Evolutionary conservation across 2,888 invertebrate genomes (phyloP).

Genomic region (Muscina levida): DNA sequence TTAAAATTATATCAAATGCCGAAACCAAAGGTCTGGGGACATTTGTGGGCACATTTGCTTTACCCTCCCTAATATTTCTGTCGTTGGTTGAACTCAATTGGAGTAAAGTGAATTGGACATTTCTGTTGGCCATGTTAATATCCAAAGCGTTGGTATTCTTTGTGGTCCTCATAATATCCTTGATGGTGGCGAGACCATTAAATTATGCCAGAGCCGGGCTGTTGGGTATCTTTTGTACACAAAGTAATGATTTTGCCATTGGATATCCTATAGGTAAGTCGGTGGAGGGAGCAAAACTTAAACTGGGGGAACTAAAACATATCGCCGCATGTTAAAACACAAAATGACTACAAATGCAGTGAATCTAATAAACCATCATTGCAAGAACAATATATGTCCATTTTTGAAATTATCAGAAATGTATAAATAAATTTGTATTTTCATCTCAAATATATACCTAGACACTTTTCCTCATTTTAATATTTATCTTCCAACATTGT

Average conservation of each 20-base stretch:
- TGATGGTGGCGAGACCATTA: conserved; percentile 89
- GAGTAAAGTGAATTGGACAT: conserved; percentile 92
- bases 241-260: conserved; percentile 98
- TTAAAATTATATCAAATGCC: conserved; percentile 89
- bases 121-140: conserved; percentile 90
- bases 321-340: too few relatives aligned
- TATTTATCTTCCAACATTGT: conserved; percentile 4
- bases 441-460: neutral
- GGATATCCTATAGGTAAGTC: conserved; percentile 92
- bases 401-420: neutral
- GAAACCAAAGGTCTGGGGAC: conserved; percentile 95
- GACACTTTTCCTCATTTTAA: neutral
- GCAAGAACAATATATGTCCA: conserved; percentile 8
- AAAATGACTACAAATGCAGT: too few relatives aligned
- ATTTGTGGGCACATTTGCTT: conserved; percentile 95
- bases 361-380: too few relatives aligned
- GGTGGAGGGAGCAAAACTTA: neutral
- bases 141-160: conserved; percentile 93
- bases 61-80: conserved; percentile 95
- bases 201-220: conserved; percentile 93
- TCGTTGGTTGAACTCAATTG: conserved; percentile 93
- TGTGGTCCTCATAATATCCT: conserved; percentile 87
- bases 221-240: conserved; percentile 96
- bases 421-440: conserved; percentile 12
- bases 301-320: conserved; percentile 13